Percentiles rank a stretch among this genome's conserved stretches.
Conservation (phyloP, 2,888 invertebrate genomes). For the Aphodius granarius region DNA sequence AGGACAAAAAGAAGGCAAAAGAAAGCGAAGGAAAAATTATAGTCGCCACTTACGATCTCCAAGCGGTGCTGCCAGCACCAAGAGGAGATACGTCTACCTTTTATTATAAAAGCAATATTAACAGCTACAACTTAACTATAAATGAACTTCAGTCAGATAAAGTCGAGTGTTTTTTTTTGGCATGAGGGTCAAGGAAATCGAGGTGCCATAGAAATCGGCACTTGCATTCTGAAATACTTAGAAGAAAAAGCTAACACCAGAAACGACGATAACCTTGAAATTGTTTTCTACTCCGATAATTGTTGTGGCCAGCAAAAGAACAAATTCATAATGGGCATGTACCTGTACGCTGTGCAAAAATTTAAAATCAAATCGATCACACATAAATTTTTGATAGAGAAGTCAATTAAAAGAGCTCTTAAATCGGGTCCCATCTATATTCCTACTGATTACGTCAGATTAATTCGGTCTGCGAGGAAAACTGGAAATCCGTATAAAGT, state of each 20-base stretch:
- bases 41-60: conserved; percentile 30
- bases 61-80: conserved; percentile 31
- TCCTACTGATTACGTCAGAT: conserved; percentile 21
- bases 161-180: conserved; percentile 35
- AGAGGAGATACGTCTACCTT: conserved; percentile 31
- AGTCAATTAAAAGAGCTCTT: conserved; percentile 21
- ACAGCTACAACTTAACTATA: conserved; percentile 31
- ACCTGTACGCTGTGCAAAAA: conserved; percentile 29
- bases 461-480: conserved; percentile 30
- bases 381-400: conserved; percentile 33
- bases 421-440: conserved; percentile 29
- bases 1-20: conserved; percentile 25
- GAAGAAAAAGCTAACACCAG: not conserved
- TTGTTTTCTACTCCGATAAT: conserved; percentile 38
- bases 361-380: conserved; percentile 32
- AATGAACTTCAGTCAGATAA: conserved; percentile 18
- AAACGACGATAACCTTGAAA: not conserved
- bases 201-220: conserved; percentile 36
- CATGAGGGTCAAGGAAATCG: conserved; percentile 33
- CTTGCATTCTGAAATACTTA: conserved; percentile 30
- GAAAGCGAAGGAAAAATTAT: conserved; percentile 4
- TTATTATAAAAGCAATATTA: conserved; percentile 33
- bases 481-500: conserved; percentile 24
- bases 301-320: conserved; percentile 39
- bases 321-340: conserved; percentile 34